Base-by-base conservation (phyloP, 1,140 invertebrate species). In the Megalonaias nervosa region DNA sequence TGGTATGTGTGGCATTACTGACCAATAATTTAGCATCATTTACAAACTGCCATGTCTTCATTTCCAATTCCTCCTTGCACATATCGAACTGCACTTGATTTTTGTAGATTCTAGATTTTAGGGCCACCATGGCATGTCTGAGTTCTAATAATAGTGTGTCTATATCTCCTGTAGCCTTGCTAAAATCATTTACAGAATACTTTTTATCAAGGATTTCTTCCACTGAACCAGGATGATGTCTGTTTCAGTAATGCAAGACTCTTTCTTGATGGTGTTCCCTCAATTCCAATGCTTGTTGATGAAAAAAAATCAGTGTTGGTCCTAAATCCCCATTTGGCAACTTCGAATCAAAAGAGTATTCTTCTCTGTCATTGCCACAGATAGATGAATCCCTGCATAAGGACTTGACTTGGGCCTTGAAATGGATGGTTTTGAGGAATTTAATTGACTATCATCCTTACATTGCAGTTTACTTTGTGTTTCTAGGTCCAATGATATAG, bases 11-110 rank as follows among this genome's bases (percentile, higher is more conserved):
- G 85, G 95, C 94, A 67, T 94, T 94, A 66, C 95, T 95, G 17
- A 97, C 96, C 77, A 97, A 92, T 60, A 94, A 91, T 81, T 97
- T 96, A 14, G 95, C 96, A 48, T 95, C 94, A 0, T 94, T 95
- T 59, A 97, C 95, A 83, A 97, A 93, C 15, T 95, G 94, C 69
- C 96, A 92, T 0, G 95, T 95, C 88, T 96, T 95, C 56, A 93
- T 92, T 0, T 95, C 95, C n/a, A 97, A 90, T 82, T 94, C 93
- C 77, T 96, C 95, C 85, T 94, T 94, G 11, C 95, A 88, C 77
- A 84, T 84, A 17, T 85, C 79, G 73, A 88, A 86, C 72, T 89
- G 85, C 59, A 67, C 71, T 15, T 79, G 80, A 55, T 83, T 84
- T 64, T 80, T 81, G 67, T 87, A 82, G 31, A 84, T 84, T 55